Evolutionary conservation across 2,888 invertebrate species (phyloP).

Genomic region (Marronus borbonicus): DNA sequence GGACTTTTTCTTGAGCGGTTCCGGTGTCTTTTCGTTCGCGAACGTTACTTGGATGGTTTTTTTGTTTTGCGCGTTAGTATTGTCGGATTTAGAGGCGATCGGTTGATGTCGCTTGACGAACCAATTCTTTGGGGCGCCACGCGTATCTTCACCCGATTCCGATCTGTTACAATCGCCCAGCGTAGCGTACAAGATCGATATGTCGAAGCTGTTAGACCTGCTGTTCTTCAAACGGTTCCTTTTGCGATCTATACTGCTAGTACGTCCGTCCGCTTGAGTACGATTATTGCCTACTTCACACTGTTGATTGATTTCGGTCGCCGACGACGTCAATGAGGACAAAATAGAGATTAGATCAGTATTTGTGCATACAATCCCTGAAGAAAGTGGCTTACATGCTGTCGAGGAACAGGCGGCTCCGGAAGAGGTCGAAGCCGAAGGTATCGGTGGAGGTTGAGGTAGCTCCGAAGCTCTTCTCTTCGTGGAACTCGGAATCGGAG

Average conservation of each 20-base stretch:
- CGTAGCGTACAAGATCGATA: slow-evolving; percentile 78
- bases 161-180: slow-evolving; percentile 56
- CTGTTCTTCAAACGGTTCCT: slow-evolving; percentile 77
- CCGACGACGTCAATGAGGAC: slow-evolving; percentile 84
- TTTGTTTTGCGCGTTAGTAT: slow-evolving; percentile 59
- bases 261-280: slow-evolving; percentile 54
- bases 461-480: slow-evolving; percentile 83
- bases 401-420: slow-evolving; percentile 61
- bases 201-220: slow-evolving; percentile 89
- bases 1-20: background rate
- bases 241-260: slow-evolving; percentile 70
- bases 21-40: slow-evolving; percentile 72
- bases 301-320: slow-evolving; percentile 81
- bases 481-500: slow-evolving; percentile 74
- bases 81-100: slow-evolving; percentile 73
- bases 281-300: slow-evolving; percentile 71
- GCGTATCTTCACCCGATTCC: slow-evolving; percentile 55
- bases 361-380: slow-evolving; percentile 86
- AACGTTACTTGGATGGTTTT: slow-evolving; percentile 72
- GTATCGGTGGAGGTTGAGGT: slow-evolving; percentile 73
- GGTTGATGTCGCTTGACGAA: slow-evolving; percentile 86
- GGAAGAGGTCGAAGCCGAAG: slow-evolving; percentile 16
- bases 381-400: slow-evolving; percentile 65
- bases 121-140: slow-evolving; percentile 78
- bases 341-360: slow-evolving; percentile 86